Conservation (phyloP, 2,113 vertebrate species). For the Strigops habroptila region DNA sequence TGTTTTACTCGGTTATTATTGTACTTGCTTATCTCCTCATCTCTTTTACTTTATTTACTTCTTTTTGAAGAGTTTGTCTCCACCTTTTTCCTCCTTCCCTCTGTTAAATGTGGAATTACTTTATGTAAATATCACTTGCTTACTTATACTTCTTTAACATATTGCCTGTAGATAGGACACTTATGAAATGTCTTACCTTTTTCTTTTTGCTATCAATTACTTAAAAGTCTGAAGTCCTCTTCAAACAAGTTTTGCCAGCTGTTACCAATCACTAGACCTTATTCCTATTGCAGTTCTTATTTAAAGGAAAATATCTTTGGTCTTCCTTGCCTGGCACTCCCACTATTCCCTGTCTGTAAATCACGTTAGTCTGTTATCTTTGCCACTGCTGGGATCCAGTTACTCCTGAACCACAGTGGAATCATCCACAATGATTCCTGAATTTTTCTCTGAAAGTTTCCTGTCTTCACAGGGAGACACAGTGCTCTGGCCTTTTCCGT, state of each 20-base stretch:
- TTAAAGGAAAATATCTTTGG: not conserved
- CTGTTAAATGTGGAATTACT: not conserved
- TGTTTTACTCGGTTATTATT: not conserved
- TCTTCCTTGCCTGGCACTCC: not conserved
- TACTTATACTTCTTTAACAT: not conserved
- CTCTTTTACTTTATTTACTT: not conserved
- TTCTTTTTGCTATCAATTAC: not conserved
- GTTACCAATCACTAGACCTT: not conserved
- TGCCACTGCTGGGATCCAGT: not conserved
- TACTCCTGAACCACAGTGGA: not conserved
- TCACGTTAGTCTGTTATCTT: not conserved
- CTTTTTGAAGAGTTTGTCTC: not conserved
- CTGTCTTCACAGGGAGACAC: accelerated
- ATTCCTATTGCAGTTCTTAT: not conserved
- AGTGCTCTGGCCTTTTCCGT: not conserved
- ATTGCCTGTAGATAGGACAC: not conserved
- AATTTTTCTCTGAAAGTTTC: not conserved
- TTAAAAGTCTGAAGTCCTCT: not conserved
- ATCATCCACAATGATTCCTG: not conserved
- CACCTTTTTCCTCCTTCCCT: not conserved
- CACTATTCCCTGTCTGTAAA: not conserved
- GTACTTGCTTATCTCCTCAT: not conserved
- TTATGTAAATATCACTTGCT: not conserved
- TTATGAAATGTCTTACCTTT: not conserved
- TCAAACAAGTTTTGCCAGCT: not conserved